A percentile compares a stretch with the other conserved stretches of the same genome.
These are phyloP conservation scores for Fabriciana adippe DNA, from an alignment of 2,888 invertebrate species.

Conservation along the genomic window DNA sequence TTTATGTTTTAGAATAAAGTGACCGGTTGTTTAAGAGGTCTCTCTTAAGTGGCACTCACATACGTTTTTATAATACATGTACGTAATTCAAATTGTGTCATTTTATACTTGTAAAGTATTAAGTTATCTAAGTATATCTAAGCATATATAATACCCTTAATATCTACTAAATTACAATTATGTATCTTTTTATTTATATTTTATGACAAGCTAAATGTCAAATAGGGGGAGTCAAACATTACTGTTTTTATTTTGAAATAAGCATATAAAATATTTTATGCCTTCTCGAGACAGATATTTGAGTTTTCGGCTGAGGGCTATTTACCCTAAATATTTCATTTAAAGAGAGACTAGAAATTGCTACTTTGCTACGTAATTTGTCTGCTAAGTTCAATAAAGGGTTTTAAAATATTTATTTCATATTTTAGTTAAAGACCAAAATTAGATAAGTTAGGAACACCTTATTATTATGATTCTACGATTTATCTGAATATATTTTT, in stretches of 20 bases:
- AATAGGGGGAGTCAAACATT: background rate
- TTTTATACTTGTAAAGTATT: background rate
- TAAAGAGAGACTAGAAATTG: background rate
- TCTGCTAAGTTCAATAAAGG: too few relatives aligned
- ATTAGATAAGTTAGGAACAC: too few relatives aligned
- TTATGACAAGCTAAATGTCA: background rate
- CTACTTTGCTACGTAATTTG: too few relatives aligned
- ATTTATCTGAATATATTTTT: too few relatives aligned
- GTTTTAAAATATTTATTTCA: too few relatives aligned
- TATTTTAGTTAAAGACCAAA: too few relatives aligned
- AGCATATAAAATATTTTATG: background rate
- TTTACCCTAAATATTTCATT: background rate
- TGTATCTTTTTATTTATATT: background rate
- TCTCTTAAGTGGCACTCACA: background rate
- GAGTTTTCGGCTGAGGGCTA: background rate
- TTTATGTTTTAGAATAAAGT: slow-evolving; percentile 24
- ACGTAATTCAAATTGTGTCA: background rate
- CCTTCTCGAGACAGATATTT: too few relatives aligned
- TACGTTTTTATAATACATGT: background rate
- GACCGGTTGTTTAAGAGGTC: slow-evolving; percentile 1
- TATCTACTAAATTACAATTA: too few relatives aligned
- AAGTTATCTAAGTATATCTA: too few relatives aligned
- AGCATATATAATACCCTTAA: too few relatives aligned
- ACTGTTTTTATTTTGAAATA: background rate
- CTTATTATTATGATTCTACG: too few relatives aligned